These are phyloP conservation scores for Ia io DNA, from an alignment of 2,113 vertebrate species.

Conservation along the genomic window DNA sequence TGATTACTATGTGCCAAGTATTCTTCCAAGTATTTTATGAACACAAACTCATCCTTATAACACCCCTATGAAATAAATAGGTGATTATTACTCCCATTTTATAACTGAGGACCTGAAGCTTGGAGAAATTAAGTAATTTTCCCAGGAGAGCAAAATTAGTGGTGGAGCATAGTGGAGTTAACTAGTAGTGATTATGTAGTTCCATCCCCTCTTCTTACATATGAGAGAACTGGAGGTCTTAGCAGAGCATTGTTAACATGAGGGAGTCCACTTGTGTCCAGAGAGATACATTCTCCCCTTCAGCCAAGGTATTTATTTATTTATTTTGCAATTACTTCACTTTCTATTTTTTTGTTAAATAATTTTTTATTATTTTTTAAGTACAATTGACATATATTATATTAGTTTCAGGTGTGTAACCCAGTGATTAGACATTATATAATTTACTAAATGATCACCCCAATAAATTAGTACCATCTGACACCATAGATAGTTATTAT, in stretches of 20 bases:
- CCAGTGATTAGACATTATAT: neutral
- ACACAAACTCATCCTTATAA: neutral
- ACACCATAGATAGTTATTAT: neutral
- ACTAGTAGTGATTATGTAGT: neutral
- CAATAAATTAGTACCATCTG: neutral
- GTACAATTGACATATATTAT: neutral
- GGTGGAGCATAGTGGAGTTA: neutral
- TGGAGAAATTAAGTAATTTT: neutral
- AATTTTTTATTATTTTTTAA: neutral
- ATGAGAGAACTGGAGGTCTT: neutral
- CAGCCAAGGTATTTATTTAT: neutral
- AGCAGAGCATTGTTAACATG: neutral
- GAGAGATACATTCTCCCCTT: neutral
- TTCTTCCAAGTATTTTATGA: neutral
- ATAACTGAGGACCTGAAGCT: neutral
- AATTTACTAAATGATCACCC: neutral
- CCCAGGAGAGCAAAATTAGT: neutral
- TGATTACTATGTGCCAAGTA: neutral
- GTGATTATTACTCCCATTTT: neutral
- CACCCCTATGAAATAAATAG: neutral
- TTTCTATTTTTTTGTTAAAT: neutral
- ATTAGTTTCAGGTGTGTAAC: neutral
- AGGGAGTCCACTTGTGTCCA: neutral
- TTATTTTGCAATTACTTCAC: neutral
- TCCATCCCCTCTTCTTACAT: neutral